phyloP scores from a whole-genome alignment of 2,113 vertebrate species.

The Zingel zingel region DNA sequence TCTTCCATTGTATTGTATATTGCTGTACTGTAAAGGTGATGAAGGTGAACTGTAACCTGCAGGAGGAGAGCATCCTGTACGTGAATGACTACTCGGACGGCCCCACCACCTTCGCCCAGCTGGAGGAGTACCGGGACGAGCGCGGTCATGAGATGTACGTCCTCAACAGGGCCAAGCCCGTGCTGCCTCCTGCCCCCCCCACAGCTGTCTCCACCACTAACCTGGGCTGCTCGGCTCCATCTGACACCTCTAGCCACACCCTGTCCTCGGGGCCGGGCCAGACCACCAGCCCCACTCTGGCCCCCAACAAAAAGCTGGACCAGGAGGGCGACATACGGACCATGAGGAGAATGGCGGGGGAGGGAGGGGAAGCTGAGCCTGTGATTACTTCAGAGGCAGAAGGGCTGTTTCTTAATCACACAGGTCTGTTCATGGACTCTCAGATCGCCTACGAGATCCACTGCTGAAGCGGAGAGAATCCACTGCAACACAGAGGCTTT shows the following conservation, averaged over 20 bases:
- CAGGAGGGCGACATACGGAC: constrained; percentile 76
- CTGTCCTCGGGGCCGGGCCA: constrained; percentile 56
- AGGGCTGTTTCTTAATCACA: constrained; percentile 85
- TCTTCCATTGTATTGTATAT: not conserved
- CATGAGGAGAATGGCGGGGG: constrained; percentile 75
- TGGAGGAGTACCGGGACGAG: constrained; percentile 92
- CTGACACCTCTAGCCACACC: constrained; percentile 71
- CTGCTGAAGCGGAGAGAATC: constrained; percentile 82
- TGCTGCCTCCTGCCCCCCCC: constrained; percentile 78
- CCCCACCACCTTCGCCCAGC: constrained; percentile 91
- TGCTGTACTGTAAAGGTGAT: not conserved
- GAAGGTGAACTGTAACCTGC: constrained; percentile 18
- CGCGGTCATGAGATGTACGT: constrained; percentile 93
- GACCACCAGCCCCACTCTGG: constrained; percentile 58
- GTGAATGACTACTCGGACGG: constrained; percentile 93
- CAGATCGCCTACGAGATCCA: constrained; percentile 91
- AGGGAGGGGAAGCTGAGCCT: constrained; percentile 82
- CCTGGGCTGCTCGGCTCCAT: constrained; percentile 64
- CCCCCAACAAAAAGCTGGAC: constrained; percentile 62
- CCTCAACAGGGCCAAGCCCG: constrained; percentile 89
- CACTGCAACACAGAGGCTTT: not conserved
- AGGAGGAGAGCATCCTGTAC: constrained; percentile 90
- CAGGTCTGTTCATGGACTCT: constrained; percentile 86
- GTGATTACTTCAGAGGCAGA: constrained; percentile 81
- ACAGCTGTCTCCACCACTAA: constrained; percentile 65